Percentiles rank a stretch among this genome's conserved stretches.
These are phyloP conservation scores for Otolemur garnettii DNA, from an alignment of 2,113 vertebrate genomes.

Conservation along the genomic window DNA sequence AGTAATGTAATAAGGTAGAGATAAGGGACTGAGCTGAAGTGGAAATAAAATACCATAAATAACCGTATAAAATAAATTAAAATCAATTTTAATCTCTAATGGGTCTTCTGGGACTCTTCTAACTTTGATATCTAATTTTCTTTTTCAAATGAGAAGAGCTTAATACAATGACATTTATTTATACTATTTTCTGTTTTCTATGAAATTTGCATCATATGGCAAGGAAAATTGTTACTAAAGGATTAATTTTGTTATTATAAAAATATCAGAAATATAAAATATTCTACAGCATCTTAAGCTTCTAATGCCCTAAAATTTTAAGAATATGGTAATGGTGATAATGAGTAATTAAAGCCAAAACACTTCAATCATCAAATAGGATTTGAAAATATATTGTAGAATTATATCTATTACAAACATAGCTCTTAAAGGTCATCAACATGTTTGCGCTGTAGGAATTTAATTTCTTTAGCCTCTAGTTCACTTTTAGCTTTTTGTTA, in stretches of 20 bases:
- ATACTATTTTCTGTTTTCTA: conserved; percentile 15
- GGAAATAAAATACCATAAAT: conserved; percentile 22
- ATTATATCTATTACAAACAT: not conserved
- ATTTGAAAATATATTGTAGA: not conserved
- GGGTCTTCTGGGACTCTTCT: not conserved
- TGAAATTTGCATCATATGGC: not conserved
- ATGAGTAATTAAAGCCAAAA: conserved; percentile 1
- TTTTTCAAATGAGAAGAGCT: conserved; percentile 55
- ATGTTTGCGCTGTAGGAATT: not conserved
- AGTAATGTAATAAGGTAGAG: not conserved
- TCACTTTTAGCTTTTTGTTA: conserved; percentile 25
- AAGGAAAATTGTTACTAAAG: conserved; percentile 16
- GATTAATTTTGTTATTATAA: conserved; percentile 38
- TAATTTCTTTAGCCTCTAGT: not conserved
- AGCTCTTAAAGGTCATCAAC: not conserved
- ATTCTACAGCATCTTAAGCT: not conserved
- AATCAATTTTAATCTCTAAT: conserved; percentile 64
- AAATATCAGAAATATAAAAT: not conserved
- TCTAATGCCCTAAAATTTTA: not conserved
- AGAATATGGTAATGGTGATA: not conserved
- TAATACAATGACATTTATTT: conserved; percentile 33
- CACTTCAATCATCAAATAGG: not conserved
- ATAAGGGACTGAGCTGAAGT: not conserved
- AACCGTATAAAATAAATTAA: conserved; percentile 40
- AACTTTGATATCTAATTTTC: conserved; percentile 35